Percentiles rank a stretch among this genome's conserved stretches.
These are phyloP conservation scores for Oophaga pumilio DNA, from an alignment of 2,113 vertebrate genomes.

Conservation along the genomic window DNA sequence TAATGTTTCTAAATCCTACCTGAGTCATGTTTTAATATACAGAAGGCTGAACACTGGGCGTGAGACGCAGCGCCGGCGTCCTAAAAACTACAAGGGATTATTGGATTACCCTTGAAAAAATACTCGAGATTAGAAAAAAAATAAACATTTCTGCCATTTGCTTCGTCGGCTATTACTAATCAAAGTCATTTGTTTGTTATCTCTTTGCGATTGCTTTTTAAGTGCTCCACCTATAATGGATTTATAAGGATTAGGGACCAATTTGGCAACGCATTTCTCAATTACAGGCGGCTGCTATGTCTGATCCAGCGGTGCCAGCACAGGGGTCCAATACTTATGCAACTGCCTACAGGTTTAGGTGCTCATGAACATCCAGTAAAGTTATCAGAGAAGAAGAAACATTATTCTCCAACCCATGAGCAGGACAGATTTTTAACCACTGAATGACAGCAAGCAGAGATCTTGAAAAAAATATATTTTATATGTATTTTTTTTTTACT, in stretches of 20 bases:
- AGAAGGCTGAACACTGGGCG: background rate
- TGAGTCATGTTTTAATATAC: background rate
- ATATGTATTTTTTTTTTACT: no score
- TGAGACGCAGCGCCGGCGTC: background rate
- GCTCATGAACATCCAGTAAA: no score
- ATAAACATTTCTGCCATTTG: conserved; percentile 11
- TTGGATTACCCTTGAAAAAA: background rate
- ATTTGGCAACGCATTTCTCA: no score
- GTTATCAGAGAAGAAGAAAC: no score
- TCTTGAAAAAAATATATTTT: no score
- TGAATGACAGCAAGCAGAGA: no score
- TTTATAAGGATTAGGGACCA: background rate
- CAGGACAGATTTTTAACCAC: no score
- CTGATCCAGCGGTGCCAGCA: background rate
- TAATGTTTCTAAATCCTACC: conserved; percentile 20
- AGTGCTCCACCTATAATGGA: background rate
- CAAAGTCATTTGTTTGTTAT: background rate
- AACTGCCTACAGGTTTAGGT: no score
- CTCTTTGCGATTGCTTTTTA: background rate
- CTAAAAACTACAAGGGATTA: background rate
- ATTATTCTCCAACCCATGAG: no score
- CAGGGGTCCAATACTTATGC: background rate
- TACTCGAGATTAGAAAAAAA: background rate
- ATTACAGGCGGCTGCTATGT: background rate
- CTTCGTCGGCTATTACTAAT: background rate